Evolutionary conservation across 2,113 vertebrate species (phyloP).

Genomic region (Montifringilla adamsi): DNA sequence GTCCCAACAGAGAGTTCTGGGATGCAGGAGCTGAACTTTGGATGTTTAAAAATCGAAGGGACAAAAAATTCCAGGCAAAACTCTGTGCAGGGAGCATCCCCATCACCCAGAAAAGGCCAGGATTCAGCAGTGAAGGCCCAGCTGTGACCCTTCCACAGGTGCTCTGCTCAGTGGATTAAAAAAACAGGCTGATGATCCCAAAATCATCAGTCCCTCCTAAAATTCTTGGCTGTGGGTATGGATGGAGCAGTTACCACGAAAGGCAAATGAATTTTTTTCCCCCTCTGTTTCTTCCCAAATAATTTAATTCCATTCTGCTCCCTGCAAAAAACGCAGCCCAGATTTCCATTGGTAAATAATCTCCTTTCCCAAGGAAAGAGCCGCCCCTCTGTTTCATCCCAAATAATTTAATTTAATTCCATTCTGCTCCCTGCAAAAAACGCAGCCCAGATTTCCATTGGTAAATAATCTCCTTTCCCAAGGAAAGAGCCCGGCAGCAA

Average conservation of each 20-base stretch:
- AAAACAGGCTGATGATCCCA: background rate
- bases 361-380: background rate
- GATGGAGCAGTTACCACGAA: accelerated
- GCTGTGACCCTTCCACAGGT: accelerated
- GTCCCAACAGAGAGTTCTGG: accelerated
- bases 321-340: background rate
- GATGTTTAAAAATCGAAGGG: background rate
- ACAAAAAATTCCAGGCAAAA: accelerated
- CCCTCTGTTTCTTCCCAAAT: background rate
- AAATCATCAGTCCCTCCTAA: background rate
- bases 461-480: background rate
- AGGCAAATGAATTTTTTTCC: background rate
- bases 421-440: background rate
- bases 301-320: background rate
- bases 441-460: background rate
- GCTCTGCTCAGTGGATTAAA: background rate
- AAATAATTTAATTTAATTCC: background rate
- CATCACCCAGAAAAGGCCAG: accelerated
- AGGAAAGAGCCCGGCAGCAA: background rate
- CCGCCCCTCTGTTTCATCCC: background rate
- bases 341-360: slow-evolving; percentile 32
- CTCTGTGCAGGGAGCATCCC: accelerated
- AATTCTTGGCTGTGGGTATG: background rate
- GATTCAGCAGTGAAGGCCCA: background rate
- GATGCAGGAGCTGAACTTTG: background rate